A percentile compares a stretch with the other conserved stretches of the same genome.
Conservation (phyloP, 2,888 invertebrate genomes). For the Mythimna ferrago region DNA sequence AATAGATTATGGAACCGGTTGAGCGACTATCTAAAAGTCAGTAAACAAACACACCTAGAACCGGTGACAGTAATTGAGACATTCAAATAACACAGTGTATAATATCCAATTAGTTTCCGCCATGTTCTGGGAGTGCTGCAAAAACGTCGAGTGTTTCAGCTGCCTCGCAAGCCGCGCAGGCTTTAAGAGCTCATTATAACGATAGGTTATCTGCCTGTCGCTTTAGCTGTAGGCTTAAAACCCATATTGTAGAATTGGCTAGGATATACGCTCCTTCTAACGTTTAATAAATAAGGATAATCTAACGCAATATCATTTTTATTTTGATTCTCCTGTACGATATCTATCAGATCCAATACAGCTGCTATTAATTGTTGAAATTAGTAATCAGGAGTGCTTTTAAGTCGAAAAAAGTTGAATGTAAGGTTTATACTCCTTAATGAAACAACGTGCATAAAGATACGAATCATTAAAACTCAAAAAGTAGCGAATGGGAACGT, state of each 20-base stretch:
- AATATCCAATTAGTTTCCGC: conserved; percentile 42
- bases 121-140: conserved; percentile 30
- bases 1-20: conserved; percentile 47
- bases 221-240: conserved; percentile 2
- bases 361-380: not conserved
- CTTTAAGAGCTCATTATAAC: conserved; percentile 6
- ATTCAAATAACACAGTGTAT: conserved; percentile 44
- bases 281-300: not conserved
- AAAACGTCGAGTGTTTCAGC: conserved; percentile 28
- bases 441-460: conserved; percentile 6
- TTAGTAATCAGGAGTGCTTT: not conserved
- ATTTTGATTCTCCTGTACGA: not conserved
- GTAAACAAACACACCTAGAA: conserved; percentile 52
- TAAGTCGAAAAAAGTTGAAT: not conserved
- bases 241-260: not conserved
- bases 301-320: not conserved
- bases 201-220: conserved; percentile 10
- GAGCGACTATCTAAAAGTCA: conserved; percentile 45
- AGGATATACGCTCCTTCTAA: not conserved
- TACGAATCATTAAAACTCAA: conserved; percentile 40
- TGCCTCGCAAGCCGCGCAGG: conserved; percentile 11
- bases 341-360: not conserved
- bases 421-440: conserved; percentile 7
- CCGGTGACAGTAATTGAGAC: conserved; percentile 43
- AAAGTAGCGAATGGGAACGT: conserved; percentile 52